phyloP scores from a whole-genome alignment of 1,140 invertebrate species.

The Pissodes strobi region DNA sequence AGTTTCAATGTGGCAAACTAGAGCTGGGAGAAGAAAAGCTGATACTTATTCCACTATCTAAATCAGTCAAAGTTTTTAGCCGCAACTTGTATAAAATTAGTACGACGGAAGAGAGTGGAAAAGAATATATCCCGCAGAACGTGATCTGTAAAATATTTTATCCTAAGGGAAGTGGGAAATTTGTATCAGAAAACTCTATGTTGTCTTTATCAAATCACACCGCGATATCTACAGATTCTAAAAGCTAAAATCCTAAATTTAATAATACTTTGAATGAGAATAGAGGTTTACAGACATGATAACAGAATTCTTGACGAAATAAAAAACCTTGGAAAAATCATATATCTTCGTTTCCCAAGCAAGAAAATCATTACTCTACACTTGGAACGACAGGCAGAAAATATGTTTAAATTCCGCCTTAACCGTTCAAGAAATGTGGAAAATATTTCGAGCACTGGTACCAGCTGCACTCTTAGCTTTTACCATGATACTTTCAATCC shows the following conservation, averaged over 20 bases:
- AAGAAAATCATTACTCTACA: not conserved
- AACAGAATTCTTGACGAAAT: not conserved
- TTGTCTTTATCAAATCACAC: not conserved
- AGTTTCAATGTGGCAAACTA: not conserved
- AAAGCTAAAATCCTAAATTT: not conserved
- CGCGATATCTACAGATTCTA: not conserved
- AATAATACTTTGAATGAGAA: not conserved
- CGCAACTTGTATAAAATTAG: not conserved
- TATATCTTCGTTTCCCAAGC: not conserved
- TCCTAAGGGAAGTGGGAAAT: too few species aligned
- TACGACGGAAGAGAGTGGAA: not conserved
- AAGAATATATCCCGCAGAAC: not conserved
- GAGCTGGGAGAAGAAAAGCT: not conserved
- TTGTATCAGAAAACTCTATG: not conserved
- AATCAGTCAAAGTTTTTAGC: too few species aligned
- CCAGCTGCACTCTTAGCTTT: too few species aligned
- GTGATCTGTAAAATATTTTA: too few species aligned
- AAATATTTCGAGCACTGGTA: not conserved
- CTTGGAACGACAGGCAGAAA: not conserved
- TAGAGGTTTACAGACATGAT: not conserved
- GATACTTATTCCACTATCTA: too few species aligned
- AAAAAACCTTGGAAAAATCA: not conserved
- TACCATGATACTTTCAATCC: not conserved
- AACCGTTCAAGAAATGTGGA: not conserved
- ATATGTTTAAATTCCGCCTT: too few species aligned